Conservation (phyloP, 1,140 invertebrate species). For the Nephotettix cincticeps region DNA sequence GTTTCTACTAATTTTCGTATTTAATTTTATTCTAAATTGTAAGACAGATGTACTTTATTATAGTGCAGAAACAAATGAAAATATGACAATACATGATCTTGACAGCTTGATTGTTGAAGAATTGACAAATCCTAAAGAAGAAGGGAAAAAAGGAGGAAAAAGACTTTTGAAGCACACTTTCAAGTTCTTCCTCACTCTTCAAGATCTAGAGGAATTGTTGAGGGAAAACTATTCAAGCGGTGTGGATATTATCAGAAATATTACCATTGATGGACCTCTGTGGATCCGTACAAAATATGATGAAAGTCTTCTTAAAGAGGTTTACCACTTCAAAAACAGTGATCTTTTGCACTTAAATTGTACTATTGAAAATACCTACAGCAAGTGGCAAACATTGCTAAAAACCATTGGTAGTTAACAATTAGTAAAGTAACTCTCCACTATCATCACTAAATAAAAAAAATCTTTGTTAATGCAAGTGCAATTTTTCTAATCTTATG, state of each 20-base stretch:
- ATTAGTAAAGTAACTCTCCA: no score
- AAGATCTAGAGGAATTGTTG: background rate
- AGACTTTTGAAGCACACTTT: background rate
- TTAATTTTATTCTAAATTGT: no score
- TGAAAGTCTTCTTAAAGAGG: background rate
- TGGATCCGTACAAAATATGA: background rate
- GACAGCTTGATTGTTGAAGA: background rate
- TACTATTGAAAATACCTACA: background rate
- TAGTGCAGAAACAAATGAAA: background rate
- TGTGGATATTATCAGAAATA: background rate
- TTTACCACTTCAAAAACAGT: background rate
- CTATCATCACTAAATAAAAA: no score
- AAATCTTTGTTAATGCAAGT: no score
- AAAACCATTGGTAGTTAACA: no score
- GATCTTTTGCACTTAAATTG: background rate
- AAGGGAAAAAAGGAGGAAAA: background rate
- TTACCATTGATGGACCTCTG: background rate
- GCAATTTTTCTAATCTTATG: no score
- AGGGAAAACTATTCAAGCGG: background rate
- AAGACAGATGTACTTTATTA: background rate
- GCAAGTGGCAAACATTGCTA: background rate
- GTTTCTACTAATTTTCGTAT: no score
- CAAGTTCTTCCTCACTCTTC: background rate
- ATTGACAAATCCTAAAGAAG: slow-evolving; percentile 4
- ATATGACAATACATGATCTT: background rate